Evolutionary conservation across 2,888 invertebrate genomes (phyloP).

Genomic region (Amitus sp.): DNA sequence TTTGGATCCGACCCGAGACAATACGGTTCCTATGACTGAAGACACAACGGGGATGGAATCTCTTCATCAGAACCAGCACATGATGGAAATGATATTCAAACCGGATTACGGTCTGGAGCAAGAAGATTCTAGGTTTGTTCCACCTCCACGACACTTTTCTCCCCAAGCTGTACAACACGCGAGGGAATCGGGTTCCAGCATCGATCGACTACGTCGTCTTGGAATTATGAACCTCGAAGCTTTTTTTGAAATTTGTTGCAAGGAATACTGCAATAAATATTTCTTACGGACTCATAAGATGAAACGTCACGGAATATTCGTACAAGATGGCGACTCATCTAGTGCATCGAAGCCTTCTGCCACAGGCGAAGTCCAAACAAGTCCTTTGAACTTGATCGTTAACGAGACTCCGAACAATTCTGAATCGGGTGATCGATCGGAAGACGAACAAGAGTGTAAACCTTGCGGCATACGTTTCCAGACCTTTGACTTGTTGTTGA

Average conservation of each 20-base stretch:
- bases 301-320: constrained; percentile 88
- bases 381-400: constrained; percentile 82
- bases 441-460: constrained; percentile 68
- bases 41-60: too few species aligned
- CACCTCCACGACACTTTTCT: constrained; percentile 50
- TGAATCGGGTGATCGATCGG: constrained; percentile 67
- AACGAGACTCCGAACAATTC: constrained; percentile 69
- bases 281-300: constrained; percentile 92
- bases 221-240: constrained; percentile 88
- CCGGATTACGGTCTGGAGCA: constrained; percentile 61
- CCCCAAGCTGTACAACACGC: constrained; percentile 69
- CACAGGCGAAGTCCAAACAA: constrained; percentile 74
- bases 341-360: constrained; percentile 51
- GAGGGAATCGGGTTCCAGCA: constrained; percentile 77
- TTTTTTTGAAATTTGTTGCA: constrained; percentile 93
- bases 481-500: constrained; percentile 61
- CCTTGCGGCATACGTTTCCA: constrained; percentile 68
- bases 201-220: constrained; percentile 78
- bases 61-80: constrained; percentile 53
- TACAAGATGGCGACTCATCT: constrained; percentile 71
- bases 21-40: constrained; percentile 25
- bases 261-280: constrained; percentile 93
- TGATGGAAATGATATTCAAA: constrained; percentile 58
- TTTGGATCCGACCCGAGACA: constrained; percentile 43
- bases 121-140: constrained; percentile 54